Evolutionary conservation across 2,797 vertebrate genomes (phyloP).

Genomic region (Coreius guichenoti): DNA sequence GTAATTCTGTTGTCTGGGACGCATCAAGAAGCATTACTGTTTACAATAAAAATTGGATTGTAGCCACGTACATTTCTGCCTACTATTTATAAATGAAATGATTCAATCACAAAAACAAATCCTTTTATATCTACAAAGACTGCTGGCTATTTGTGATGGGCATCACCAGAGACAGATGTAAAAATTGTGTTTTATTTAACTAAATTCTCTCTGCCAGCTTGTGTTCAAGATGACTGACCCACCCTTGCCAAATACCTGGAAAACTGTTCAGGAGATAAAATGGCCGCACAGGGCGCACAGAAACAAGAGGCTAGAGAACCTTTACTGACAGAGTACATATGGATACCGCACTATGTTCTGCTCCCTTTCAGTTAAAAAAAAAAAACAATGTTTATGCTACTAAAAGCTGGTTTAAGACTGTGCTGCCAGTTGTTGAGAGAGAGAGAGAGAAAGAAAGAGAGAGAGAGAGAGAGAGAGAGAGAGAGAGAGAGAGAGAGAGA

Average conservation of each 20-base stretch:
- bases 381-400: background rate
- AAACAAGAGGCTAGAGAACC: background rate
- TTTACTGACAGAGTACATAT: background rate
- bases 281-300: background rate
- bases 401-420: constrained; percentile 11
- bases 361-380: background rate
- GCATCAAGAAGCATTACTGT: background rate
- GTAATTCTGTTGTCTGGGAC: background rate
- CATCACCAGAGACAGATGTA: background rate
- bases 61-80: background rate
- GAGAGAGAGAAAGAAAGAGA: accelerated
- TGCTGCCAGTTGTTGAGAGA: background rate
- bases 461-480: background rate
- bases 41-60: background rate
- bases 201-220: background rate
- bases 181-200: background rate
- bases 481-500: background rate
- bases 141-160: background rate
- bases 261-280: constrained; percentile 1
- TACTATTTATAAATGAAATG: background rate
- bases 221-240: background rate
- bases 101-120: background rate
- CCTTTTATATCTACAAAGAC: background rate
- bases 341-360: background rate
- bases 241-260: constrained; percentile 28